A percentile compares a stretch with the other conserved stretches of the same genome.
Evolutionary conservation across 2,888 invertebrate genomes (phyloP).

Genomic region (Tenthredo distinguenda): DNA sequence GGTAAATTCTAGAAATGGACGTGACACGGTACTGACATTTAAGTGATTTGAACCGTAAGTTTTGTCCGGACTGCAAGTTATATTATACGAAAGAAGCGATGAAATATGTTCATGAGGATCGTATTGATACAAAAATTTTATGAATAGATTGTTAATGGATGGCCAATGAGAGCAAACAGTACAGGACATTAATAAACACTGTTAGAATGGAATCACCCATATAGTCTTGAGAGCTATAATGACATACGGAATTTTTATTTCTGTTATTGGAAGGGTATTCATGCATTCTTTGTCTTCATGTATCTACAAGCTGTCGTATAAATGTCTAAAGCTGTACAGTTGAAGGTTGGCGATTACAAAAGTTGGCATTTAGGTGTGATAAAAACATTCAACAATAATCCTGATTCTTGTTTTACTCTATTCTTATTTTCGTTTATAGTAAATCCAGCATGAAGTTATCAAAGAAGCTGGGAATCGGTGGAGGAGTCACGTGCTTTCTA

Average conservation of each 20-base stretch:
- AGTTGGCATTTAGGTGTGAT: background rate
- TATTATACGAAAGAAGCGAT: too few species aligned
- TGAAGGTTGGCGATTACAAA: background rate
- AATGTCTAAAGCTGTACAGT: background rate
- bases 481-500: slow-evolving; percentile 80
- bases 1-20: too few species aligned
- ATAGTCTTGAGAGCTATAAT: too few species aligned
- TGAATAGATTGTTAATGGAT: too few species aligned
- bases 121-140: too few species aligned
- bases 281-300: background rate
- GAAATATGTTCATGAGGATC: too few species aligned
- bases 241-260: background rate
- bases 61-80: too few species aligned
- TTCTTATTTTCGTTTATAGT: background rate
- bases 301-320: background rate
- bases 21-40: too few species aligned
- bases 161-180: too few species aligned
- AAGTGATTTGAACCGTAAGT: too few species aligned
- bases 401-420: background rate
- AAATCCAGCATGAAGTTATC: slow-evolving; percentile 72
- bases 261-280: background rate
- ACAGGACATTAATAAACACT: too few species aligned
- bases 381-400: background rate
- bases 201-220: too few species aligned
- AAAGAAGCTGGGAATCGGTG: slow-evolving; percentile 81